Base-by-base conservation (phyloP, 92 coral and sea anemone species). In the Parazoanthus darwini region DNA sequence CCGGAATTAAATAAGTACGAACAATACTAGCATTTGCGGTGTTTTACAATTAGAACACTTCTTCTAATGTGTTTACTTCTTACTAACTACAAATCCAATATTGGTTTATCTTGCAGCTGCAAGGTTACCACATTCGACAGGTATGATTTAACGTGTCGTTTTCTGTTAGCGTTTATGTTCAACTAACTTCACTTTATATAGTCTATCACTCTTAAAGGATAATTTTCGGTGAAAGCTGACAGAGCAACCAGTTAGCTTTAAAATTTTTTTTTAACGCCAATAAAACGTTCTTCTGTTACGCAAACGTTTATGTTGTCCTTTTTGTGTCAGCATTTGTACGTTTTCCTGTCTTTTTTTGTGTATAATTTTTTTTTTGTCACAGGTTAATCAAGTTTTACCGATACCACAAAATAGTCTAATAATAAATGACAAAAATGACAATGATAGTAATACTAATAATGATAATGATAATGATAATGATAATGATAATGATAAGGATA, bases 51-150 rank as follows among this genome's bases (percentile, higher is more conserved):
- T 29, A 70, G 29, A 29, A 2, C 16, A 5, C 6, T 29, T 72
- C 39, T 29, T 72, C 16, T 10, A 3, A 8, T 73, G 37, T 73
- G 20, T 48, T 73, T 29, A 7, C 42, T 59, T 79, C 37, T 50
- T 7, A 3, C 9, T 36, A 33, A 37, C 15, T 46, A n/a, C 3
- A 63, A 18, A 18, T 18, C 70, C n/a, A 63, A 20, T 22, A n/a
- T 46, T 82, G 8, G 20, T 63, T 82, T 65, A 38, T 82, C 15
- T 66, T 82, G 16, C 75, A 82, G 86, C 43, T 26, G 29, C 86
- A 39, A 66, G 86, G 26, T 5, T 43, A 66, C 8, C 18, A 42
- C 86, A n/a, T 11, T 59, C 86, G n/a, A 82, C 86, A 82, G 86
- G 86, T 82, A 65, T 29, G 86, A 10, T 82, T 82, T 38, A 39